These are phyloP conservation scores for Phymanthus crucifer DNA, from an alignment of 92 coral and sea anemone species.

Conservation along the genomic window DNA sequence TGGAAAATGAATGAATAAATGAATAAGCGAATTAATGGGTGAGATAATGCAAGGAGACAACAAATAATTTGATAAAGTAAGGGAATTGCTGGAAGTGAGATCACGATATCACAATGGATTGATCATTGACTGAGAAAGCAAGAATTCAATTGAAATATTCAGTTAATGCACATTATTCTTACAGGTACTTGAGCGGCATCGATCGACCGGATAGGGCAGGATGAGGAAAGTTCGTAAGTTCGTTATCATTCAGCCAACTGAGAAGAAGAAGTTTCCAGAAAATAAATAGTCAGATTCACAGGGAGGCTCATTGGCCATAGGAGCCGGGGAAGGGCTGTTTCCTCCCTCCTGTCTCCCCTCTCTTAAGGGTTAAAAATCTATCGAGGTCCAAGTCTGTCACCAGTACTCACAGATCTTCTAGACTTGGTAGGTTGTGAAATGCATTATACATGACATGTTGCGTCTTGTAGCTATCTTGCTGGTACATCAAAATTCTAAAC, in stretches of 20 bases:
- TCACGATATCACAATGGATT: background rate
- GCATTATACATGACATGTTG: slow-evolving; percentile 83
- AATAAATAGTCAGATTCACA: background rate
- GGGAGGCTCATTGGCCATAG: too few relatives aligned
- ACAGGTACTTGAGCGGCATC: slow-evolving; percentile 69
- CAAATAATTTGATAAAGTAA: background rate
- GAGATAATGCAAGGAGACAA: background rate
- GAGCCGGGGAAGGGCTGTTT: too few relatives aligned
- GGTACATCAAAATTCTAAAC: slow-evolving; percentile 78
- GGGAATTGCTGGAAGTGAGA: background rate
- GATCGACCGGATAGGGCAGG: slow-evolving; percentile 78
- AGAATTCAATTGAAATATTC: background rate
- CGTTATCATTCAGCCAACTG: slow-evolving; percentile 85
- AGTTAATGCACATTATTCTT: slow-evolving; percentile 47
- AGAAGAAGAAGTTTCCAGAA: background rate
- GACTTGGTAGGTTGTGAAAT: slow-evolving; percentile 62
- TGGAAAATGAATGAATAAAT: background rate
- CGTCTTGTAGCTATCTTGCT: slow-evolving; percentile 39
- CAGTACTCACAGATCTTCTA: slow-evolving; percentile 82
- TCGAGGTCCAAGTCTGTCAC: too few relatives aligned
- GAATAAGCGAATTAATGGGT: background rate
- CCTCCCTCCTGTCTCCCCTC: too few relatives aligned
- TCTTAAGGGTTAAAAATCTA: too few relatives aligned
- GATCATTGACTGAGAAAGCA: background rate
- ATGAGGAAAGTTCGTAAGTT: slow-evolving; percentile 79